Evolutionary conservation across 2,888 invertebrate species (phyloP), one percentile per base, ranked within the genome.

Genomic region (Apotomis turbidana): DNA sequence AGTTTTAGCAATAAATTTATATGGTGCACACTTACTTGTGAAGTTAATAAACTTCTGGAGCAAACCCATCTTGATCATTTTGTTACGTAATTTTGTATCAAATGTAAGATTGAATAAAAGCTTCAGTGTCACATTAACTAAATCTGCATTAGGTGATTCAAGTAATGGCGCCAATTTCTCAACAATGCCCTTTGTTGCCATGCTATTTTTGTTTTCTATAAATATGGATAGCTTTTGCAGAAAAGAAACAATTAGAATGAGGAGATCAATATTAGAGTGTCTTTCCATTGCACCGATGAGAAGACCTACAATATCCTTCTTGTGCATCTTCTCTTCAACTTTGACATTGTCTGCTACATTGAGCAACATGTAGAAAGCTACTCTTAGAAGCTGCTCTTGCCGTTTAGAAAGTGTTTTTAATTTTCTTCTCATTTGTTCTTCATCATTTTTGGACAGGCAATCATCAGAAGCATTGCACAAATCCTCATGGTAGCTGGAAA

Each of bases 311-410:
- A 99, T 96, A 82, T 97, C 97, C 87, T 98, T 97, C 81, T 98
- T 97, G 44, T 97, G 96, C 97, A 99, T 99, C 94, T 99, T 99
- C 89, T 98, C 97, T 90, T 99, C 99, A 3, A 99, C 97, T 86
- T 97, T 97, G 8, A 97, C 95, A 93, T 99, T 99, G 89, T 99
- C 98, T 4, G 99, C 97, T 88, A 99, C 97, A 87, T 99, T 99
- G 64, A 99, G 93, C 69, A 99, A 93, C 85, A 99, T 94, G 88
- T 98, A 98, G 87, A 98, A 97, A 3, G 98, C 97, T 60, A 98
- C 98, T 87, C 98, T 94, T 49, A 99, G 91, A 36, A 99, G 93
- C 84, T 98, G 97, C 83, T 99, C 98, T 86, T 99, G 99, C 88
- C 99, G 98, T 82, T 96, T 97, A 12, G 98, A 97, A 73, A 98